These are phyloP conservation scores for Diadema setosum DNA, from an alignment of 35 echinoderm and acorn worm species.

Conservation along the genomic window DNA sequence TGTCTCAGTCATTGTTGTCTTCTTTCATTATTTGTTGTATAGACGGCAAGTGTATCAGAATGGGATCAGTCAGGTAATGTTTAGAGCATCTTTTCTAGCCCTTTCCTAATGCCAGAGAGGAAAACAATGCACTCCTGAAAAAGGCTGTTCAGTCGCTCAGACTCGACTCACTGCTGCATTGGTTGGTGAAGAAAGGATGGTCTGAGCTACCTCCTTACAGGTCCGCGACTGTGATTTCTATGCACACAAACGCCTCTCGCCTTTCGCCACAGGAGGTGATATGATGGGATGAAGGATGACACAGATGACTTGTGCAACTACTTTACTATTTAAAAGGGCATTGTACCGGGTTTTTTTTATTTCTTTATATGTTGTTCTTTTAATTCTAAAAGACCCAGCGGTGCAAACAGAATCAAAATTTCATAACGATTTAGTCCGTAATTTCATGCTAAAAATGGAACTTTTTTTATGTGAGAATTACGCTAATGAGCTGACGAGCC, in stretches of 20 bases:
- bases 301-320: neutral
- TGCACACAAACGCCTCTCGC: neutral
- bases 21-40: neutral
- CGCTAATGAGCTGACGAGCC: no score
- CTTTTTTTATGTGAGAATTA: no score
- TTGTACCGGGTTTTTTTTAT: no score
- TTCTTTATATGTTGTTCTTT: no score
- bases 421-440: no score
- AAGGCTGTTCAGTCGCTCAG: conserved; percentile 48
- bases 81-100: conserved; percentile 28
- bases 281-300: neutral
- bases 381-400: no score
- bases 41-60: neutral
- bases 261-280: conserved; percentile 36
- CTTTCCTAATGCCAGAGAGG: conserved; percentile 37
- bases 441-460: no score
- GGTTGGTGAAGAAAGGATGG: neutral
- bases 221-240: conserved; percentile 26
- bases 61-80: neutral
- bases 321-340: no score
- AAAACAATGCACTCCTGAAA: conserved; percentile 37
- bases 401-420: no score
- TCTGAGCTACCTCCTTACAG: conserved; percentile 15
- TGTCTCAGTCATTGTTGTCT: neutral
- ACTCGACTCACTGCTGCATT: neutral